Conservation (phyloP, 2,797 vertebrate species). For the Sus cebifrons region DNA sequence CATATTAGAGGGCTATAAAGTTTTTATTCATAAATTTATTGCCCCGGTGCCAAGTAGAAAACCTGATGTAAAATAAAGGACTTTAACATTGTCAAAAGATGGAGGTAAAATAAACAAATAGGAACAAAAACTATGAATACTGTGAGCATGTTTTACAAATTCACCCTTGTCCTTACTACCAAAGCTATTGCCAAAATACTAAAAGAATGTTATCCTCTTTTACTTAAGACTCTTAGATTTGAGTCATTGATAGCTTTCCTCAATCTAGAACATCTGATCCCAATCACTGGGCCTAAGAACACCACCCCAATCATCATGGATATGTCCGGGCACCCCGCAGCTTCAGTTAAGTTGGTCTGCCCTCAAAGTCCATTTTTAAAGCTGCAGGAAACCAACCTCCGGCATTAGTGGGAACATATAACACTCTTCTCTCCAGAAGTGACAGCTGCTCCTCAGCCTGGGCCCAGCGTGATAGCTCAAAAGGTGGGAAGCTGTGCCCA, state of each 20-base stretch:
- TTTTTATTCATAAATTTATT: neutral
- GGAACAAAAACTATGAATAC: neutral
- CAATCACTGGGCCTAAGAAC: conserved; percentile 95
- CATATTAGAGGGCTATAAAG: neutral
- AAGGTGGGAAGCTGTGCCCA: conserved; percentile 93
- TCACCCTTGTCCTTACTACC: neutral
- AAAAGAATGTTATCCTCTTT: neutral
- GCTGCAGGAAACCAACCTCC: conserved; percentile 89
- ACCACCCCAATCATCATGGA: conserved; percentile 97
- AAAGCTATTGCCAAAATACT: conserved; percentile 3
- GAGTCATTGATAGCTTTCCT: neutral
- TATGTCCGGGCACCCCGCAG: conserved; percentile 94
- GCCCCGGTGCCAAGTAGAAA: neutral
- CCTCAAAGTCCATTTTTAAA: conserved; percentile 93
- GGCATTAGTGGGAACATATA: conserved; percentile 87
- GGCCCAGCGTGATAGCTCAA: conserved; percentile 96
- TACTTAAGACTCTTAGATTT: neutral
- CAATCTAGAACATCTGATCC: conserved; percentile 85
- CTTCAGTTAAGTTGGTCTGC: conserved; percentile 89
- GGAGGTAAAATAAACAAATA: neutral
- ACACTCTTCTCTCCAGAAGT: conserved; percentile 91
- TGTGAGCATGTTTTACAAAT: neutral
- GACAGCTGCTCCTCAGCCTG: conserved; percentile 92
- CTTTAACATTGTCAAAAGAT: neutral
- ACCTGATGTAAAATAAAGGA: neutral